These are phyloP conservation scores for Calephelis perditalis DNA, from an alignment of 2,888 invertebrate species.

Conservation along the genomic window DNA sequence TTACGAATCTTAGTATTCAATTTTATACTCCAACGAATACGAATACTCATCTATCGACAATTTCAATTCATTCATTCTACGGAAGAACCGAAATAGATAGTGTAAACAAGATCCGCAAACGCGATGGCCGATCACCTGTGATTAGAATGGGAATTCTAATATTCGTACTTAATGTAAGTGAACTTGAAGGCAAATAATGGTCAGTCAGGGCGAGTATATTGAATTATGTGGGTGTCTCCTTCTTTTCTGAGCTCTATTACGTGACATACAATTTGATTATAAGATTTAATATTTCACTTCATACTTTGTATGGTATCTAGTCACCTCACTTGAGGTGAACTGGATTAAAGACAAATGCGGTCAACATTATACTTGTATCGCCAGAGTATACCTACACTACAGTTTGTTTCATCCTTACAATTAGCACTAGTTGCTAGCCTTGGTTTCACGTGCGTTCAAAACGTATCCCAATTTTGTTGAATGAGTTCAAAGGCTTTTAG, in stretches of 20 bases:
- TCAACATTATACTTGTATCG: no score
- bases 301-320: conserved; percentile 31
- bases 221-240: conserved; percentile 24
- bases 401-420: no score
- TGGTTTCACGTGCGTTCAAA: no score
- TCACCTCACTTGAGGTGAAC: conserved; percentile 19
- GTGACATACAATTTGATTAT: conserved; percentile 33
- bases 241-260: conserved; percentile 27
- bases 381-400: no score
- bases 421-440: no score
- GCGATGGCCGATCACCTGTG: not conserved
- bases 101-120: not conserved
- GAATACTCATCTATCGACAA: conserved; percentile 30
- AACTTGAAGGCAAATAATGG: conserved; percentile 8
- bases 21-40: conserved; percentile 45
- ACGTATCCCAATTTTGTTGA: no score
- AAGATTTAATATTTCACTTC: conserved; percentile 32
- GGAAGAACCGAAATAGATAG: conserved; percentile 39
- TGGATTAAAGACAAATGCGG: conserved; percentile 10
- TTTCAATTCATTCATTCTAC: conserved; percentile 39
- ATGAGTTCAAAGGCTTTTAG: no score
- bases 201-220: conserved; percentile 20
- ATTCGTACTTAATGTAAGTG: not conserved
- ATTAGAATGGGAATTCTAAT: not conserved
- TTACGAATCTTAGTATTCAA: conserved; percentile 48